These are phyloP conservation scores for Entosphenus tridentatus DNA, from an alignment of 2,113 vertebrate species.

Conservation along the genomic window DNA sequence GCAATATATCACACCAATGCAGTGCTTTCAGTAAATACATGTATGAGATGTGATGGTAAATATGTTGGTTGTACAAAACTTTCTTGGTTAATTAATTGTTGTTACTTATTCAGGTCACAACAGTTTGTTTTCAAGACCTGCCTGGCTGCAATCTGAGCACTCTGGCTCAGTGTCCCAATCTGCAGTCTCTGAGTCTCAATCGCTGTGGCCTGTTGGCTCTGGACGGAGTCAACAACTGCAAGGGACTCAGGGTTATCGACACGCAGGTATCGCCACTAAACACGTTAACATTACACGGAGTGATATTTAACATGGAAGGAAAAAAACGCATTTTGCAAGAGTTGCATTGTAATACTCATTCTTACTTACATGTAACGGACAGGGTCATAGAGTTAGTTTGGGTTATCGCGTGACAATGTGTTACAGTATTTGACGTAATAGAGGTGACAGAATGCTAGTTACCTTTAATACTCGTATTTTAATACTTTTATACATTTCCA, in stretches of 20 bases:
- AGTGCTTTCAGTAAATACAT: no score
- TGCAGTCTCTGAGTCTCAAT: constrained; percentile 38
- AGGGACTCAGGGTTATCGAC: constrained; percentile 38
- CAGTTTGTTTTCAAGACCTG: constrained; percentile 39
- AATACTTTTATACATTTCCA: not conserved
- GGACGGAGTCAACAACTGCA: constrained; percentile 32
- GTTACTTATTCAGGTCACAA: constrained; percentile 31
- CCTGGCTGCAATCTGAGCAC: constrained; percentile 41
- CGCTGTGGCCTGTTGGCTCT: constrained; percentile 43
- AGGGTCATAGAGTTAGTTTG: no score
- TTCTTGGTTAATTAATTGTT: no score
- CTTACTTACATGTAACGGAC: not conserved
- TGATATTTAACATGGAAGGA: not conserved
- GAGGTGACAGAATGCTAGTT: not conserved
- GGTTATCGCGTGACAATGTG: no score
- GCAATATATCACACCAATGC: no score
- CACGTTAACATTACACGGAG: not conserved
- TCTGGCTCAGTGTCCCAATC: constrained; percentile 30
- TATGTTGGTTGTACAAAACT: no score
- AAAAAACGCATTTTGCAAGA: not conserved
- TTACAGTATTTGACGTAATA: no score
- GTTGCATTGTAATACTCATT: not conserved
- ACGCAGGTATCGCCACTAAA: constrained; percentile 30
- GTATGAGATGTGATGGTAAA: no score
- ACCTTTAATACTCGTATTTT: not conserved